Evolutionary conservation across 2,797 vertebrate genomes (phyloP).

Genomic region (Hypotaenidia philippensis): DNA sequence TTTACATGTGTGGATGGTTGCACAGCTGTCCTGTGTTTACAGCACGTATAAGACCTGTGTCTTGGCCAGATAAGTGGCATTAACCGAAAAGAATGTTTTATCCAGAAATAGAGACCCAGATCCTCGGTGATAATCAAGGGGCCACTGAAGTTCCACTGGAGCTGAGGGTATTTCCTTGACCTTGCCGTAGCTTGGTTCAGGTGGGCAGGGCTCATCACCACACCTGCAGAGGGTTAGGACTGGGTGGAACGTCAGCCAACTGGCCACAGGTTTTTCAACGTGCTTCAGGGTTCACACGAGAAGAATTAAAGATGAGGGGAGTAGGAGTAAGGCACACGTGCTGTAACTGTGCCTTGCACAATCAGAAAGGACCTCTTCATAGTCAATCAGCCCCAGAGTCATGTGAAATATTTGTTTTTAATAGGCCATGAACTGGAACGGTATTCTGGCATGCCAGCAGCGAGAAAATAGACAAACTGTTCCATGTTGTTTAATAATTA

Average conservation of each 20-base stretch:
- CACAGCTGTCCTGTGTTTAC: neutral
- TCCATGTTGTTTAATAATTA: constrained; percentile 65
- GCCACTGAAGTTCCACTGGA: neutral
- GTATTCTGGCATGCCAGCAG: constrained; percentile 26
- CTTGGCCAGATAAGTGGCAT: neutral
- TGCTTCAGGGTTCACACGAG: neutral
- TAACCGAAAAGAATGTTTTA: neutral
- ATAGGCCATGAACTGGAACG: constrained; percentile 66
- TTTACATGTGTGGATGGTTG: neutral
- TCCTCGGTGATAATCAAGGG: neutral
- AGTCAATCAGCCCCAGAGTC: neutral
- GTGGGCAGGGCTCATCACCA: neutral
- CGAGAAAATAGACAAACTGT: neutral
- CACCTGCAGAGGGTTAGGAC: neutral
- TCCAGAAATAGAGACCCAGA: neutral
- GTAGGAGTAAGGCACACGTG: neutral
- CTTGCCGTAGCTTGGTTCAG: neutral
- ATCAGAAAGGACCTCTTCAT: constrained; percentile 17
- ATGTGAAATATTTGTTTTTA: constrained; percentile 63
- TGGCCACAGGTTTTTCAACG: neutral
- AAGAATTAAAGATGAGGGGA: neutral
- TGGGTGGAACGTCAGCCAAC: neutral
- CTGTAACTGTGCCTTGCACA: neutral
- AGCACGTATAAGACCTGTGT: neutral
- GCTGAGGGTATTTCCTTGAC: neutral